phyloP scores from a whole-genome alignment of 1,140 invertebrate species.

The Psix sp. region DNA sequence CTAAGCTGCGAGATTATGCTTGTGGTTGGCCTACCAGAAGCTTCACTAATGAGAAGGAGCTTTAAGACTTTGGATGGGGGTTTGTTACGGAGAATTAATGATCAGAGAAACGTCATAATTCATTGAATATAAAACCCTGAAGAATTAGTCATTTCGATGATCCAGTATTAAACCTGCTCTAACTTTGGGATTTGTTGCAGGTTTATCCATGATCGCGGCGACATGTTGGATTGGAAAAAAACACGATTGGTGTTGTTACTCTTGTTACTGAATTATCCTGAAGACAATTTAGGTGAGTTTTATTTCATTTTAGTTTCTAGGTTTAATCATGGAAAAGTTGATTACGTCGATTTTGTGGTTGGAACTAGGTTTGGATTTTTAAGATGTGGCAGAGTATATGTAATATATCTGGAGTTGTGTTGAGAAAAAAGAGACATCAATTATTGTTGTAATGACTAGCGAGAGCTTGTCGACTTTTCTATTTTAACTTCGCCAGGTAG shows the following conservation, averaged over 20 bases:
- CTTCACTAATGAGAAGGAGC: constrained; percentile 55
- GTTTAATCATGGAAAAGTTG: too few species aligned
- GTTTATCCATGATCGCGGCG: constrained; percentile 57
- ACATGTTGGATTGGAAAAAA: constrained; percentile 59
- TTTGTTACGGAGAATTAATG: constrained; percentile 61
- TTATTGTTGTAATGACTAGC: constrained; percentile 44
- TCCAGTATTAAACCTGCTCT: too few species aligned
- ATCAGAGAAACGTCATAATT: constrained; percentile 57
- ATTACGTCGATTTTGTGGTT: too few species aligned
- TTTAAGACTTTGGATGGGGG: constrained; percentile 56
- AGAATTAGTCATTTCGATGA: constrained; percentile 43
- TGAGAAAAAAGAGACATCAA: constrained; percentile 29
- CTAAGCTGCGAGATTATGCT: constrained; percentile 58
- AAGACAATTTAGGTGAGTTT: constrained; percentile 53
- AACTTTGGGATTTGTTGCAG: constrained; percentile 19
- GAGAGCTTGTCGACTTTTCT: constrained; percentile 56
- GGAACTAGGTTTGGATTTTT: too few species aligned
- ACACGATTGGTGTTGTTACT: constrained; percentile 42
- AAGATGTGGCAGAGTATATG: too few species aligned
- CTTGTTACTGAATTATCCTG: constrained; percentile 49
- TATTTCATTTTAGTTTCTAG: too few species aligned
- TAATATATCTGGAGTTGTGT: too few species aligned
- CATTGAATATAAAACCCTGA: constrained; percentile 44
- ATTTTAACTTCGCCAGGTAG: constrained; percentile 50
- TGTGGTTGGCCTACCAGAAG: constrained; percentile 50